Base-by-base conservation (phyloP, 2,797 vertebrate species). In the Spheniscus humboldti region DNA sequence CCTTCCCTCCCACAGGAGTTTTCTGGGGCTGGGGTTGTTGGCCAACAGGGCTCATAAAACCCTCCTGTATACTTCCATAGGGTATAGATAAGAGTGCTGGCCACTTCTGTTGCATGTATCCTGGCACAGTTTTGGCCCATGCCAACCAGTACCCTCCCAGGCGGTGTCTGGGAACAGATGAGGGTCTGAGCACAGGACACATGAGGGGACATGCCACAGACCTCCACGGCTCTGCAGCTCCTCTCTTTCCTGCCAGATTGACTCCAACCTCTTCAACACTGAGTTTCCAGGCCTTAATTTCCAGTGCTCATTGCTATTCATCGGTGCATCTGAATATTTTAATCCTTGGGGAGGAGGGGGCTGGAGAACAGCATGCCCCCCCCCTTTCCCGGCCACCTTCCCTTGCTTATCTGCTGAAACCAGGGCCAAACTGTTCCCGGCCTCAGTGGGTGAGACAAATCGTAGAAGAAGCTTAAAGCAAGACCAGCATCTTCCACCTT, bases 351-450 rank as follows among this genome's bases (percentile, higher is more conserved):
- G 79, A 60, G 45, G 22, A 41, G 24, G 24, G 22, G 9, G 24
- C 10, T 45, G 89, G 17, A 64, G 76, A 86, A 56, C 57, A 48
- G 62, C n/a, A 3, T n/a, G 67, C 7, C 37, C 68, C 35, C n/a
- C 35, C 19, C 25, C 93, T 72, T 75, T 35, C 76, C n/a, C 7
- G 7, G 67, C 50, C 74, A 94, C 66, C 77, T 78, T 82, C 55
- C 22, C 80, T 57, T 60, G 14, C 94, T 97, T 96, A 96, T 96
- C 96, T 95, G 47, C 94, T 68, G 68, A 45, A 86, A 76, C n/a
- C 97, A 96, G 86, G 94, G 84, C 93, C 84, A 86, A 35, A 89
- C 72, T 5, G 2, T 92, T 57, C 94, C 86, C 0, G 0, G 89
- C 68, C 83, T 88, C 62, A 2, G 82, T 41, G 95, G 60, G 81